phyloP scores from a whole-genome alignment of 1,140 invertebrate species.

The Cataglyphis hispanica region DNA sequence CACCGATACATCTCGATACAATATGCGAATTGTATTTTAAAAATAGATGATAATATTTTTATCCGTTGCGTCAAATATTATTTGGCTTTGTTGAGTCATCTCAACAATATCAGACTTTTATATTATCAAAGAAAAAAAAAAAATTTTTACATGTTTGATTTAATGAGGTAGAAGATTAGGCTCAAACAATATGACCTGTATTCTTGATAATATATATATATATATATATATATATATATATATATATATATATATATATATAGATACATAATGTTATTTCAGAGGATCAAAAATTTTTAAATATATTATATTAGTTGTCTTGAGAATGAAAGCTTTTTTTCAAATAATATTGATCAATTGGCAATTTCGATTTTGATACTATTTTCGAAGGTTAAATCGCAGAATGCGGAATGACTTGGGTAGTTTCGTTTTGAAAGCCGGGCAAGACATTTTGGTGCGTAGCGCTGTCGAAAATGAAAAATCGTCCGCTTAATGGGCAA shows the following conservation, averaged over 20 bases:
- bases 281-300: background rate
- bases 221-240: background rate
- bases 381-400: conserved; percentile 5
- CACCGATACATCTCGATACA: background rate
- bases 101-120: no score
- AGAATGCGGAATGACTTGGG: background rate
- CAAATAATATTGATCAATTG: background rate
- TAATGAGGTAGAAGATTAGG: no score
- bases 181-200: background rate
- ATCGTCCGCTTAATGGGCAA: conserved; percentile 77
- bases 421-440: conserved; percentile 25
- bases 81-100: no score
- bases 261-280: background rate
- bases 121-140: no score
- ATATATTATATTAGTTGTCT: background rate
- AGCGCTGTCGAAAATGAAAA: conserved; percentile 73
- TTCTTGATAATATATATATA: background rate
- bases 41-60: no score
- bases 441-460: conserved; percentile 9
- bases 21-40: no score
- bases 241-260: background rate
- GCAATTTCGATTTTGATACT: background rate
- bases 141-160: no score
- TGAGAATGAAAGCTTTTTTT: no score
- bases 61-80: no score